Evolutionary conservation across 2,113 vertebrate genomes (phyloP).

Genomic region (Phrynosoma platyrhinos): DNA sequence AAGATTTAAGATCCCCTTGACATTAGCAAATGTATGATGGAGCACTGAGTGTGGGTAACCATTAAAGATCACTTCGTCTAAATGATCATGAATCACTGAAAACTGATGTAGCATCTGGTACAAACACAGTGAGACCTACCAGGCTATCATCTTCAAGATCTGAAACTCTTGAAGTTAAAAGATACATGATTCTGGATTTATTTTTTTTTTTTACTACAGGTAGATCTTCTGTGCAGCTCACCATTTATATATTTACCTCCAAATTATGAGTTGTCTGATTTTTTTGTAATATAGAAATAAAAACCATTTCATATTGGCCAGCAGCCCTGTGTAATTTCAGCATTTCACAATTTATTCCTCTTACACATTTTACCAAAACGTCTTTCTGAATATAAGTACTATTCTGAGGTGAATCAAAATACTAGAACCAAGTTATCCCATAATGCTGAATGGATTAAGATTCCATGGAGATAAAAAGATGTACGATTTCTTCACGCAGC

Average conservation of each 20-base stretch:
- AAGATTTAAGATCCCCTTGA: constrained; percentile 19
- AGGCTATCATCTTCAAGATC: background rate
- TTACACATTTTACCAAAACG: background rate
- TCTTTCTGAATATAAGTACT: background rate
- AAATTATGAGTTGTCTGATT: background rate
- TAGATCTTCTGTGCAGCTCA: background rate
- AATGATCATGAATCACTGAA: constrained; percentile 10
- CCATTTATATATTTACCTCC: constrained; percentile 27
- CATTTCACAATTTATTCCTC: background rate
- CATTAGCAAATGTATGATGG: background rate
- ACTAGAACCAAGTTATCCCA: background rate
- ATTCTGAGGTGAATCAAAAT: constrained; percentile 21
- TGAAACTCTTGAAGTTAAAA: constrained; percentile 36
- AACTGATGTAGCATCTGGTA: background rate
- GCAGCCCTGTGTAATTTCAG: too few relatives aligned
- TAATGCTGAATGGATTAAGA: background rate
- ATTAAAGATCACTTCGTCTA: constrained; percentile 16
- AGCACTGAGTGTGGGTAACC: background rate
- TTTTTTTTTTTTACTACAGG: too few relatives aligned
- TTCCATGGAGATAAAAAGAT: background rate
- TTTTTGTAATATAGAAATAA: background rate
- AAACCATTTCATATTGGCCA: too few relatives aligned
- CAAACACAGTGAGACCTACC: background rate
- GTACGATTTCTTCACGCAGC: background rate
- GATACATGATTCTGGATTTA: background rate